Conservation (phyloP, 2,797 vertebrate species). For the Pangasius macronema region DNA sequence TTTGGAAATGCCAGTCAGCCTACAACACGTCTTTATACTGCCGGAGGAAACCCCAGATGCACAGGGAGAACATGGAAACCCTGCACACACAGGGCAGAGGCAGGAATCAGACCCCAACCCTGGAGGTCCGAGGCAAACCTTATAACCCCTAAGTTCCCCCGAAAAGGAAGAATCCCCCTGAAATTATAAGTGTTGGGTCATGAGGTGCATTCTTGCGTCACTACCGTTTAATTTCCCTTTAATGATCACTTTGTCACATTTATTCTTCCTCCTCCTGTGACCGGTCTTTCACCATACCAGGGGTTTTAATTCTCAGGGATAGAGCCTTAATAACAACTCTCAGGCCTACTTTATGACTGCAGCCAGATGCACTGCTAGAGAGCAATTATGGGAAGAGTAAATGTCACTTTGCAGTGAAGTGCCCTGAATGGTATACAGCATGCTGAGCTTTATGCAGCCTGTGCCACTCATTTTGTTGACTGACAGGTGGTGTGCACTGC, state of each 20-base stretch:
- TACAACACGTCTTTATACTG: too few species aligned
- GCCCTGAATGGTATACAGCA: background rate
- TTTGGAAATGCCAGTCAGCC: too few species aligned
- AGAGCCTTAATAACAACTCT: background rate
- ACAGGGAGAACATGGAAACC: too few species aligned
- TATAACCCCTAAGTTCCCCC: too few species aligned
- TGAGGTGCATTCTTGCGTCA: background rate
- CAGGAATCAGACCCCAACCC: too few species aligned
- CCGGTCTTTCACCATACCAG: background rate
- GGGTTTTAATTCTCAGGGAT: background rate
- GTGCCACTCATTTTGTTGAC: slow-evolving; percentile 14
- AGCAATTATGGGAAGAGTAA: slow-evolving; percentile 16
- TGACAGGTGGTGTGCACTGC: slow-evolving; percentile 17
- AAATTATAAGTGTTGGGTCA: background rate
- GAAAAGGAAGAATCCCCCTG: background rate
- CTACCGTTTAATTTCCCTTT: background rate
- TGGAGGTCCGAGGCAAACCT: too few species aligned
- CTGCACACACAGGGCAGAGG: too few species aligned
- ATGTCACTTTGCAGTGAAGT: background rate
- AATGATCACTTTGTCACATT: background rate
- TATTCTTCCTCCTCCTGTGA: background rate
- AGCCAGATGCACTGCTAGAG: background rate
- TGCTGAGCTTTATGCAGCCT: slow-evolving; percentile 15
- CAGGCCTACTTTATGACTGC: slow-evolving; percentile 1
- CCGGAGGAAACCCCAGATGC: too few species aligned